Percentiles rank a stretch among this genome's conserved stretches.
Conservation (phyloP, 35 echinoderm and acorn worm species). For the Heliocidaris tuberculata region DNA sequence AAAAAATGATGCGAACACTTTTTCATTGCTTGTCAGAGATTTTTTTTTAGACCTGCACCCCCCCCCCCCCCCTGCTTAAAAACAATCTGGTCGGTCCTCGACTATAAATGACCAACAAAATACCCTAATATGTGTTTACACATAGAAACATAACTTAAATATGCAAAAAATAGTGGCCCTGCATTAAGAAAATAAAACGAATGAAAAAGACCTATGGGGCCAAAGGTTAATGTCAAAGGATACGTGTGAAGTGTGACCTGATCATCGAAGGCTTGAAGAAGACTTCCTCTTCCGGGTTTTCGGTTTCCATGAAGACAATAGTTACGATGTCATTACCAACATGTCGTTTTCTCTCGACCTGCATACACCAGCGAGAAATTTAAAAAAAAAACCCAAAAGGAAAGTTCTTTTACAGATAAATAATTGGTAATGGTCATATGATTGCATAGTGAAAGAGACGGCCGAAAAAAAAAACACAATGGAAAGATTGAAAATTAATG, state of each 20-base stretch:
- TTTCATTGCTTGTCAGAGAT: too few relatives aligned
- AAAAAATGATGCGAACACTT: too few relatives aligned
- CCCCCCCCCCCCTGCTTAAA: too few relatives aligned
- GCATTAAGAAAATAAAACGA: too few relatives aligned
- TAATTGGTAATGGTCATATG: not conserved
- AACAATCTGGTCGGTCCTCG: too few relatives aligned
- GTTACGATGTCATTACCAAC: conserved; percentile 98
- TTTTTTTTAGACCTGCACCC: too few relatives aligned
- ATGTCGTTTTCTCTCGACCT: conserved; percentile 97
- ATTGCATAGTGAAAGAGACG: too few relatives aligned
- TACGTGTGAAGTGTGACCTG: conserved; percentile 97
- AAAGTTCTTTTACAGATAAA: not conserved
- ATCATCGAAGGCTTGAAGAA: conserved; percentile 98
- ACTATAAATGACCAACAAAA: too few relatives aligned
- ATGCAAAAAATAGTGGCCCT: too few relatives aligned
- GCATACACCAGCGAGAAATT: conserved; percentile 22
- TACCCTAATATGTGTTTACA: too few relatives aligned
- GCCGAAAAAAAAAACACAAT: not conserved
- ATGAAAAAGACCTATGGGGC: not conserved
- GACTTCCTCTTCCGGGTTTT: conserved; percentile 73
- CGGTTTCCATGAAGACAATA: conserved; percentile 93
- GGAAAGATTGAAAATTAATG: not conserved
- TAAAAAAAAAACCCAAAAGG: not conserved
- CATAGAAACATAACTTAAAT: too few relatives aligned
- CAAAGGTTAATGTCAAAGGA: conserved; percentile 59